Conservation (phyloP, 2,797 vertebrate species). For the Pseudocheirus occidentalis region DNA sequence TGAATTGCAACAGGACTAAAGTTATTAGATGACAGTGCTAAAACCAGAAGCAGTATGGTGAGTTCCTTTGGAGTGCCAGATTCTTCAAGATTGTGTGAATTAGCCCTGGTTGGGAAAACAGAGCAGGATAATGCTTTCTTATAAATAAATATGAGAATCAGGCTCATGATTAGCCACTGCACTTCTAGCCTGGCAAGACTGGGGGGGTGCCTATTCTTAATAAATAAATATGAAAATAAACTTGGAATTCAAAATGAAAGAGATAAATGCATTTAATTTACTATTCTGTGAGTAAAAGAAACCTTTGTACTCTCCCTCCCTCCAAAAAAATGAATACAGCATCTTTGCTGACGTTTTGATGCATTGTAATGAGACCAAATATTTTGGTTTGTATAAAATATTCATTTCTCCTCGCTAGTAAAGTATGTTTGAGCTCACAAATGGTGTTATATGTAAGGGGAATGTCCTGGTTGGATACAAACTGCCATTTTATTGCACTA, state of each 20-base stretch:
- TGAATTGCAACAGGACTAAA: background rate
- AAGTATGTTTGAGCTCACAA: conserved; percentile 36
- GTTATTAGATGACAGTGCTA: background rate
- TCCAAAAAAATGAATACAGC: background rate
- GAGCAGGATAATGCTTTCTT: background rate
- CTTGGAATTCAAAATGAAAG: background rate
- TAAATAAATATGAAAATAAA: background rate
- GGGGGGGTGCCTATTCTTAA: background rate
- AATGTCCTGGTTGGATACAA: conserved; percentile 43
- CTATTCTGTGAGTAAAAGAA: background rate
- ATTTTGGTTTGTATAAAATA: conserved; percentile 27
- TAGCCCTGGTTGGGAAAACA: background rate
- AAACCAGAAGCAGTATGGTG: background rate
- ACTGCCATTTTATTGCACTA: conserved; percentile 49
- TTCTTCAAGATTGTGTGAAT: background rate
- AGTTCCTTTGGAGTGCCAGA: background rate
- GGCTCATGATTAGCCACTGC: accelerated
- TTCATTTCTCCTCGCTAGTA: background rate
- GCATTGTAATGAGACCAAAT: conserved; percentile 17
- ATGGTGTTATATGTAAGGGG: conserved; percentile 26
- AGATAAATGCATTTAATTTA: background rate
- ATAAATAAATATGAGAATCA: background rate
- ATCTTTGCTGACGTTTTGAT: background rate
- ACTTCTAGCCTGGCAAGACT: background rate
- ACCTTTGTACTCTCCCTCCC: background rate